Conservation (phyloP, 2,888 invertebrate species). For the Drosophila stalkeri region DNA sequence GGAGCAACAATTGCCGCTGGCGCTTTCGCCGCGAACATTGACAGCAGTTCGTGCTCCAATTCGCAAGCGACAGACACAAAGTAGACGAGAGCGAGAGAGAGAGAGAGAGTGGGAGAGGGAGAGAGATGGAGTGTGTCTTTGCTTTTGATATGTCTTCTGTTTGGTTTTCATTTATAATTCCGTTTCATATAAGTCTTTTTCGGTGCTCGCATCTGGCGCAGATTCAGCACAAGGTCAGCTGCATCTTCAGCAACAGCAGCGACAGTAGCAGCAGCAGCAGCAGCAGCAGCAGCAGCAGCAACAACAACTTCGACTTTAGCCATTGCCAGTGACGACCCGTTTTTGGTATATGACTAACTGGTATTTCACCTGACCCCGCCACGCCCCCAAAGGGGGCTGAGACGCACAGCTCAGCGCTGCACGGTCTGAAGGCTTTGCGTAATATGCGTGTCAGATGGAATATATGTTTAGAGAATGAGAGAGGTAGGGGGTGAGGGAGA, state of each 20-base stretch:
- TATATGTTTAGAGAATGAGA: not conserved
- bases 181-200: constrained; percentile 29
- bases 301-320: not conserved
- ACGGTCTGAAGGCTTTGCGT: constrained; percentile 37
- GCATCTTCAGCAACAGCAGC: constrained; percentile 67
- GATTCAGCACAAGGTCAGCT: constrained; percentile 80
- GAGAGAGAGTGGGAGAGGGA: not conserved
- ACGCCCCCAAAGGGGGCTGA: not conserved
- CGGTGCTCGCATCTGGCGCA: constrained; percentile 32
- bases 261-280: constrained; percentile 5
- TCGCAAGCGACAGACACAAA: constrained; percentile 26
- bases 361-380: constrained; percentile 58
- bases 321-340: constrained; percentile 64
- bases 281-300: constrained; percentile 4
- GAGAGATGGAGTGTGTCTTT: constrained; percentile 9
- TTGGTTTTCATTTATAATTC: constrained; percentile 29
- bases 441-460: constrained; percentile 47
- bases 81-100: not conserved
- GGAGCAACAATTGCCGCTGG: constrained; percentile 41
- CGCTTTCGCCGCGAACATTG: constrained; percentile 64
- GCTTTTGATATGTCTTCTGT: constrained; percentile 34
- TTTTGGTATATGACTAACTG: constrained; percentile 64
- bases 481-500: not conserved
- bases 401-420: not conserved
- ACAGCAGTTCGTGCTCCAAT: constrained; percentile 61